Base-by-base conservation (phyloP, 2,797 vertebrate genomes). In the Fistularia tabacaria region DNA sequence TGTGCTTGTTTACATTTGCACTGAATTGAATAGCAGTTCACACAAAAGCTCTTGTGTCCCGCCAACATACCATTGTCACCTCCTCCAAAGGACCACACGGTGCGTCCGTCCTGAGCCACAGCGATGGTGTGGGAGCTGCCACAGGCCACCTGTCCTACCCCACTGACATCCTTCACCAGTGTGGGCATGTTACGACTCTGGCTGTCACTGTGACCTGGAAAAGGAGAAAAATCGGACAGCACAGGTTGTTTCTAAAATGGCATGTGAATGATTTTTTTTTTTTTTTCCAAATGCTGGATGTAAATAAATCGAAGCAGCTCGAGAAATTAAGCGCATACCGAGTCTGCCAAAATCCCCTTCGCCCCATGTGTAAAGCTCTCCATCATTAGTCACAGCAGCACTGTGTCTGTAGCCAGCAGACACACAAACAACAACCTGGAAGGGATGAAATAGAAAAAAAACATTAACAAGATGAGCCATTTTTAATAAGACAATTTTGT, bases 401-500 rank as follows among this genome's bases (percentile, higher is more conserved):
- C 91, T 93, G 84, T 93, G 92, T 84, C 92, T 91, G 87, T 93
- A 93, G 57, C 92, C 92, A 71, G 92, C 92, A 84, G 92, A 93
- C 83, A 92, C 91, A 61, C 90, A 91, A 54, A 91, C 86, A 62
- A 93, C 90, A 71, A 91, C 86, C 92, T 93, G 69, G 13, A 49
- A 74, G 8, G 69, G 38, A 47, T 36, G 12, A 15, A 7, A 10
- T 7, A 36, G n/a, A 51, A 14, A 14, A 25, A 39, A 49, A n/a
- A 9, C 9, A 13, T 14, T 15, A 46, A 46, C 14, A 46, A 14
- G 7, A 39, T 39, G 10, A 6, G 10, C 38, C 13, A 25, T 14
- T 14, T 0, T 44, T 25, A 5, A 25, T 5, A 25, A 25, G 2
- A 5, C 25, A 3, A 25, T 25, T 25, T 25, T 5, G 5, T 5